These are phyloP conservation scores for Phrynosoma blainvillii DNA, from an alignment of 2,113 vertebrate species.

Conservation along the genomic window DNA sequence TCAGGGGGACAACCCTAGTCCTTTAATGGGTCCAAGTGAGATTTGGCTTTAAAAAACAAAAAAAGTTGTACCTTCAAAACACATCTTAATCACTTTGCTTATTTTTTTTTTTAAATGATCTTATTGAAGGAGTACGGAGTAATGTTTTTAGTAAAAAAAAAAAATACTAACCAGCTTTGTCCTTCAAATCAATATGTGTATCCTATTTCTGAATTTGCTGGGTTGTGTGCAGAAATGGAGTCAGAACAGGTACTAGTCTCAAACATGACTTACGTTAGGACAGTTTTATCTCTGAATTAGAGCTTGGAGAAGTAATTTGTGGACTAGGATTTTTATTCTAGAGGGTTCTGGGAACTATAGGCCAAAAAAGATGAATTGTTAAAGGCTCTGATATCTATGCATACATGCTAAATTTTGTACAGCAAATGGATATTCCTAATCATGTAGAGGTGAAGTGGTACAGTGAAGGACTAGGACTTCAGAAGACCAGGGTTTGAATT, in stretches of 20 bases:
- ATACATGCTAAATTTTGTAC: neutral
- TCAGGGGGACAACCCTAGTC: constrained; percentile 36
- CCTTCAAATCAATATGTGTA: neutral
- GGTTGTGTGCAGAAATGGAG: no score
- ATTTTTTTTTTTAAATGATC: neutral
- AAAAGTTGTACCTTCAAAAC: neutral
- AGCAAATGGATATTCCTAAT: neutral
- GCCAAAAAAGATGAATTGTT: no score
- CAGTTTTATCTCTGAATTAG: neutral
- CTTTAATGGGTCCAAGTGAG: neutral
- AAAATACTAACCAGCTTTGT: neutral
- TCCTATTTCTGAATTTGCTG: neutral
- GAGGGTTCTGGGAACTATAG: neutral
- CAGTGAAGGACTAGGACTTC: no score
- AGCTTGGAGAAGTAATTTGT: no score
- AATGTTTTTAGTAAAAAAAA: neutral
- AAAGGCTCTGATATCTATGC: neutral
- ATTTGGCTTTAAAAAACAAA: constrained; percentile 1
- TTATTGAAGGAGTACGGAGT: neutral
- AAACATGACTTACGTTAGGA: neutral
- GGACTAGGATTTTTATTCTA: no score
- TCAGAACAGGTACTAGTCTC: no score
- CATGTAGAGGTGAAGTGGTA: no score
- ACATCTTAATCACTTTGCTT: neutral
- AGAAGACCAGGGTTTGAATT: no score